Conservation (phyloP, 2,888 invertebrate species). For the Eupelmus urozonus region DNA sequence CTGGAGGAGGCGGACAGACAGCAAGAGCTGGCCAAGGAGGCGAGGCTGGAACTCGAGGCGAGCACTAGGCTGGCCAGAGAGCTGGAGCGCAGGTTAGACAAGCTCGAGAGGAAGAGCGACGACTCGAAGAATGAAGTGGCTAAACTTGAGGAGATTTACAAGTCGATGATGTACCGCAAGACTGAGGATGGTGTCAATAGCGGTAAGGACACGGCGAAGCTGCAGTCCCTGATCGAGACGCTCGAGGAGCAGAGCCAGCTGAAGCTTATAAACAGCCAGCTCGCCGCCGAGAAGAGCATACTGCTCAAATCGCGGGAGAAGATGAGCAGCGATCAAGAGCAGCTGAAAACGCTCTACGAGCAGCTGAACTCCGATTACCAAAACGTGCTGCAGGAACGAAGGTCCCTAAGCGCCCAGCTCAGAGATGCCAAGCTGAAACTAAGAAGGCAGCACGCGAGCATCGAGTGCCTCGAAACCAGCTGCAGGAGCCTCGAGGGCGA, state of each 20-base stretch:
- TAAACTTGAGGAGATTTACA: not conserved
- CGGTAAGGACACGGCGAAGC: constrained; percentile 2
- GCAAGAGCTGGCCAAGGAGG: not conserved
- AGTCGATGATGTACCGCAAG: constrained; percentile 8
- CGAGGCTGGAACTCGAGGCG: not conserved
- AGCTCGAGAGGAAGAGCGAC: not conserved
- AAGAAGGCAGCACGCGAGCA: not conserved
- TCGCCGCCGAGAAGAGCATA: constrained; percentile 22
- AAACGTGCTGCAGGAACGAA: constrained; percentile 1
- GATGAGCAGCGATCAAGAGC: constrained; percentile 10
- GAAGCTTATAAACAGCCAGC: constrained; percentile 80
- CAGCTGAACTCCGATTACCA: constrained; percentile 26
- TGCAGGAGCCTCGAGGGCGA: constrained; percentile 15
- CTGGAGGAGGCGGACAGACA: not conserved
- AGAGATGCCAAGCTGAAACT: constrained; percentile 6
- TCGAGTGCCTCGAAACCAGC: constrained; percentile 5
- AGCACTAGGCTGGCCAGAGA: not conserved
- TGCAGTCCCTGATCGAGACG: no score
- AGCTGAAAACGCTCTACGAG: constrained; percentile 4
- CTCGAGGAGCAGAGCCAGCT: constrained; percentile 86
- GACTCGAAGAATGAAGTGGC: not conserved
- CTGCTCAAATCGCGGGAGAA: constrained; percentile 20
- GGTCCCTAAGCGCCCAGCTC: not conserved
- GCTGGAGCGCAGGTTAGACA: not conserved
- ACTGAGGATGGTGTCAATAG: no score